These are phyloP conservation scores for Enteromius viviparus DNA, from an alignment of 2,797 vertebrate species.

Conservation along the genomic window DNA sequence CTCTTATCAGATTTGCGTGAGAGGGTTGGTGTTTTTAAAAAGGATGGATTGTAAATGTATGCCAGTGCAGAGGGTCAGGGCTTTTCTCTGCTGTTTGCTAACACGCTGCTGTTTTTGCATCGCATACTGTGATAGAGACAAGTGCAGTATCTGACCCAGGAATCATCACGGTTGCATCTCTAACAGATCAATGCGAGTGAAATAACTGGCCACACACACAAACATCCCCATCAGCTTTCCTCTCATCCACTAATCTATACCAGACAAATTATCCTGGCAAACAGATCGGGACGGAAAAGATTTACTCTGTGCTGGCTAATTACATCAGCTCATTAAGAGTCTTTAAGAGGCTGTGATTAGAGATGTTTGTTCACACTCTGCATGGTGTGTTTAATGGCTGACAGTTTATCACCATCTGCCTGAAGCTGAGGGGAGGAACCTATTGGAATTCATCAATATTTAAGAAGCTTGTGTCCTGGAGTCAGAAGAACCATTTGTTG, in stretches of 20 bases:
- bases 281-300: constrained; percentile 74
- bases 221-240: constrained; percentile 44
- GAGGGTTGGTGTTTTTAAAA: constrained; percentile 46
- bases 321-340: constrained; percentile 72
- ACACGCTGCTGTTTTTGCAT: not conserved
- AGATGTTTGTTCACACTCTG: constrained; percentile 82
- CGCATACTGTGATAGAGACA: not conserved
- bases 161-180: constrained; percentile 20
- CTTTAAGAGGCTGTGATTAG: constrained; percentile 78
- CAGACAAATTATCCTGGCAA: constrained; percentile 75
- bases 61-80: not conserved
- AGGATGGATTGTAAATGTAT: constrained; percentile 24
- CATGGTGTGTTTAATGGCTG: constrained; percentile 66
- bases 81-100: not conserved
- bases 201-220: constrained; percentile 51
- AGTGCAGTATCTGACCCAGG: constrained; percentile 20
- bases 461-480: constrained; percentile 80
- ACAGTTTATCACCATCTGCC: constrained; percentile 61
- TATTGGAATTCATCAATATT: constrained; percentile 91
- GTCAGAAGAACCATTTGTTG: constrained; percentile 55
- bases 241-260: constrained; percentile 71
- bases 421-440: constrained; percentile 64
- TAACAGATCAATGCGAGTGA: constrained; percentile 52
- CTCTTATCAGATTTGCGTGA: constrained; percentile 69
- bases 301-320: constrained; percentile 72